Conservation (phyloP, 2,797 vertebrate genomes). For the Clarias pachynema region DNA sequence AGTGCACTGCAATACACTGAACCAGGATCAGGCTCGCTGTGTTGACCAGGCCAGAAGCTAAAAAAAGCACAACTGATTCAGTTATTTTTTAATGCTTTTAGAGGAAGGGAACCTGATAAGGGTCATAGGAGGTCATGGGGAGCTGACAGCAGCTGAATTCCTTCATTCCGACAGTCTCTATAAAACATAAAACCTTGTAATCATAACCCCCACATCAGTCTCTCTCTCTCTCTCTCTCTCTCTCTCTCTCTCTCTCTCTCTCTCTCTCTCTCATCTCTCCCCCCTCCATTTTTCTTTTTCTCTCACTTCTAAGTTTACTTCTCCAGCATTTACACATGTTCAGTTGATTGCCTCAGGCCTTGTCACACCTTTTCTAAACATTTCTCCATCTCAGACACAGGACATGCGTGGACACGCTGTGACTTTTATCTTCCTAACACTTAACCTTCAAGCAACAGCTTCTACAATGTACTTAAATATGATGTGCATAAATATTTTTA, state of each 20-base stretch:
- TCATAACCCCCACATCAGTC: not conserved
- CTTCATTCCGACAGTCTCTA: not conserved
- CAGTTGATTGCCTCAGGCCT: conserved; percentile 1
- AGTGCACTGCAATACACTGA: not conserved
- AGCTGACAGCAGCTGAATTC: conserved; percentile 40
- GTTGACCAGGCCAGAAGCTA: not conserved
- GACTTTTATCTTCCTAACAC: conserved; percentile 14
- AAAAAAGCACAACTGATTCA: conserved; percentile 8
- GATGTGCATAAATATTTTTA: not conserved
- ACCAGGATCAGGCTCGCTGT: not conserved
- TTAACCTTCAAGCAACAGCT: not conserved
- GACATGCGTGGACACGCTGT: conserved; percentile 34
- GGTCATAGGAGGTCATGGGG: conserved; percentile 31
- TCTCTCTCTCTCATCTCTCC: not conserved
- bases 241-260: not conserved
- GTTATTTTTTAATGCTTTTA: conserved; percentile 16
- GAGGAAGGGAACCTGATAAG: conserved; percentile 34
- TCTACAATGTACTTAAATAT: not conserved
- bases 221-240: not conserved
- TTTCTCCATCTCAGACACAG: conserved; percentile 25
- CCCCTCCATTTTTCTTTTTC: not conserved
- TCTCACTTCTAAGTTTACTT: not conserved
- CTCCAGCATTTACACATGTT: conserved; percentile 11
- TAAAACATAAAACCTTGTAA: conserved; percentile 11
- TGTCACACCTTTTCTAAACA: conserved; percentile 46